Evolutionary conservation across 2,113 vertebrate species (phyloP).

Genomic region (Ameiurus melas): DNA sequence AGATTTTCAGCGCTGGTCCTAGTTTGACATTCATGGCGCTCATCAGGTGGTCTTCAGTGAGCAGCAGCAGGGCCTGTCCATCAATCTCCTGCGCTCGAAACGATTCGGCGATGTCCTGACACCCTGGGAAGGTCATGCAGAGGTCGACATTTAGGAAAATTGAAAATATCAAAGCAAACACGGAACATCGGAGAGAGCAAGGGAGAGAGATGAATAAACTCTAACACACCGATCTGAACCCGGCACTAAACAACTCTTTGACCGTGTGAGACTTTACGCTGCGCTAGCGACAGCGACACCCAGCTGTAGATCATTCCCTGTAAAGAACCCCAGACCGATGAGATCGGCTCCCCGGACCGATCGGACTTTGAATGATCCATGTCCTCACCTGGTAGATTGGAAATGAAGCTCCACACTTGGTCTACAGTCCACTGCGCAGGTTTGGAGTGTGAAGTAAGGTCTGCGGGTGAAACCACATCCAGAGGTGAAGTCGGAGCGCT

Average conservation of each 20-base stretch:
- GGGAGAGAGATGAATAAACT: neutral
- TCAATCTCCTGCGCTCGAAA: slow-evolving; percentile 97
- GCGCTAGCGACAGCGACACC: too few species aligned
- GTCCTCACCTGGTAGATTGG: slow-evolving; percentile 83
- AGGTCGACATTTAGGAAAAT: neutral
- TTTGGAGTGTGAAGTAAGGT: slow-evolving; percentile 75
- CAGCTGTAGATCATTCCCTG: too few species aligned
- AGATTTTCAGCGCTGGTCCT: slow-evolving; percentile 96
- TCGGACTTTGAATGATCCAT: too few species aligned
- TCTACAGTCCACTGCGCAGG: slow-evolving; percentile 92
- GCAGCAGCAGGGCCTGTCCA: slow-evolving; percentile 93
- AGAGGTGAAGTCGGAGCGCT: slow-evolving; percentile 75
- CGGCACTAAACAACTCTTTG: too few species aligned
- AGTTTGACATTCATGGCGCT: slow-evolving; percentile 99
- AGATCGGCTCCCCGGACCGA: too few species aligned
- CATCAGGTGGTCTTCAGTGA: slow-evolving; percentile 98
- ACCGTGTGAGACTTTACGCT: too few species aligned
- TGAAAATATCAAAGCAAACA: neutral
- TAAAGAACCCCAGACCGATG: too few species aligned
- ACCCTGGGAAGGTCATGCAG: slow-evolving; percentile 74
- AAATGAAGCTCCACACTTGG: slow-evolving; percentile 93
- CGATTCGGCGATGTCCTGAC: slow-evolving; percentile 91
- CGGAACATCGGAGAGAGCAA: neutral
- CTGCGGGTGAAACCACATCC: slow-evolving; percentile 41
- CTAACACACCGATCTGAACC: too few species aligned